phyloP scores from a whole-genome alignment of 2,797 vertebrate genomes.

The Propithecus deckenii region DNA sequence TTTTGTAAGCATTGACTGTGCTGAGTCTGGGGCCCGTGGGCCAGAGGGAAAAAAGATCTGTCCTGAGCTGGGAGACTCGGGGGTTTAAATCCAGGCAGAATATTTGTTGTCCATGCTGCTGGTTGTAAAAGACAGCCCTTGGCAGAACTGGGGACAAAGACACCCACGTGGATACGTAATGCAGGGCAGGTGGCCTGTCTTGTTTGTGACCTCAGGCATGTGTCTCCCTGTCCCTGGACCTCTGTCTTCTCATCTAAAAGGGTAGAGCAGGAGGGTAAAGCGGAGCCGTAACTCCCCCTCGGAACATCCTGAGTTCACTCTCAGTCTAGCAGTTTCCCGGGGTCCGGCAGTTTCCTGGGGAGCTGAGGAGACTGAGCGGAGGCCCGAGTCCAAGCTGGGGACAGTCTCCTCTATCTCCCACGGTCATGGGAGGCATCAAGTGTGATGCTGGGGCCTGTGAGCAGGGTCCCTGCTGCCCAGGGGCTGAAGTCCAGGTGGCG shows the following conservation, averaged over 20 bases:
- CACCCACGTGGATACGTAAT: accelerated
- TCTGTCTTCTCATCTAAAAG: neutral
- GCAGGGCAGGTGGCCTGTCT: neutral
- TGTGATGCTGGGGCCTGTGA: neutral
- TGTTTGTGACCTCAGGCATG: neutral
- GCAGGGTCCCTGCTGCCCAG: neutral
- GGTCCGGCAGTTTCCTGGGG: neutral
- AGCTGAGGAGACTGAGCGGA: neutral
- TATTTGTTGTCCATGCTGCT: neutral
- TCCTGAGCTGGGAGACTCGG: neutral
- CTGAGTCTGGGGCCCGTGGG: neutral
- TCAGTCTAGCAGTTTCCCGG: neutral
- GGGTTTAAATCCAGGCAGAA: neutral
- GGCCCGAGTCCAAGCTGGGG: neutral
- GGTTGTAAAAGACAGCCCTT: neutral
- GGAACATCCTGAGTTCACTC: neutral
- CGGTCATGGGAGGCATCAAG: accelerated
- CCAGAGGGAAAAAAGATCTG: neutral
- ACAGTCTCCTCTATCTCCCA: neutral
- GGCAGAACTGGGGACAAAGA: neutral
- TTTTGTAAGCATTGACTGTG: neutral
- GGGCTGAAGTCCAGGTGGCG: neutral
- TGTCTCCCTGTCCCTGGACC: neutral
- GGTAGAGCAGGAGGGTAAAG: neutral
- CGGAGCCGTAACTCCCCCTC: neutral